Evolutionary conservation across 2,888 invertebrate genomes (phyloP), one percentile per base, ranked within the genome.

Genomic region (Dryococelus australis): DNA sequence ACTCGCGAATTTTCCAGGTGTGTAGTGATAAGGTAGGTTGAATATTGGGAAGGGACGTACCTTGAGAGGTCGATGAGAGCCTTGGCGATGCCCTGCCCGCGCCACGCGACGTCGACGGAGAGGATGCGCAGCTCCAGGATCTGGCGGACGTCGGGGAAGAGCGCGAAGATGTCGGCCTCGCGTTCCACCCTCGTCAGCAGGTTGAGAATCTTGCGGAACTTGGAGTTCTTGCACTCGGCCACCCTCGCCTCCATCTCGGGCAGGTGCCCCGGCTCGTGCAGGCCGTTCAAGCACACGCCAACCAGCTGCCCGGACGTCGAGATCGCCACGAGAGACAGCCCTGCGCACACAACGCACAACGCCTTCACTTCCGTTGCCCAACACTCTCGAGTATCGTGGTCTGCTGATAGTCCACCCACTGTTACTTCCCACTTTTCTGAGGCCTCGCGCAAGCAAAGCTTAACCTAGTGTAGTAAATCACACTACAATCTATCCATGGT

Each of bases 1-100:
- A n/a, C n/a, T n/a, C n/a, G n/a, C n/a, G n/a, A n/a, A n/a, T n/a
- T n/a, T n/a, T n/a, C n/a, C n/a, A n/a, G n/a, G n/a, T n/a, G n/a
- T n/a, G n/a, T n/a, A n/a, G n/a, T n/a, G n/a, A n/a, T 35, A 35
- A 35, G 35, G 35, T 35, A 35, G 35, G 35, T 4, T 35, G 35
- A 35, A 35, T 3, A 35, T 35, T 35, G 35, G 4, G 35, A 35
- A 35, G 35, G 4, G 35, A 35, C 10, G 65, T 65, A 16, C 65
- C 65, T 65, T 8, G 96, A 94, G 90, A 93, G 94, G 85, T 94
- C 92, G 89, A 96, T 92, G 24, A 96, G 92, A 28, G 93, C 93
- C 89, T 94, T 95, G 90, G 95, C 96, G 88, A 96, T 94, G 4
- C 96, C 96, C 89, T 93, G 93, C 85, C 95, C 95, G 89, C 96